Base-by-base conservation (phyloP, 2,113 vertebrate genomes). In the Thalassarche chlororhynchos region DNA sequence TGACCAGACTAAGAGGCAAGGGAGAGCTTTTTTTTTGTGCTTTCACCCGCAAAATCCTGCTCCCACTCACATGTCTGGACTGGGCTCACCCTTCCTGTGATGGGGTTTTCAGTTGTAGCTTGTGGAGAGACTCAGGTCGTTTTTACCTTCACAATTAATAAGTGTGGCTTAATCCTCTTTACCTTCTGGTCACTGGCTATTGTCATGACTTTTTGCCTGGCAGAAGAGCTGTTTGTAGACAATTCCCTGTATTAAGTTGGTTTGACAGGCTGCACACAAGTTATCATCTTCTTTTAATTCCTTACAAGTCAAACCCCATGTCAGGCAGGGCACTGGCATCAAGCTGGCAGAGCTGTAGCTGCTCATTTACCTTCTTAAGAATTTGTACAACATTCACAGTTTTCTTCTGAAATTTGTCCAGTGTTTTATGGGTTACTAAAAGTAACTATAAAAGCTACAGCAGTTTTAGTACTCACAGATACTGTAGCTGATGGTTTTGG, bases 391-490 rank as follows among this genome's bases (percentile, higher is more conserved):
- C 60, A 19, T 42, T n/a, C 60, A 46, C 46, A 15, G 34, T 38
- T 91, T 84, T 60, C 52, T 72, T 71, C 61, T 87, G 87, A 93
- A 89, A 60, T 85, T 55, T 75, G 21, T 54, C 51, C 47, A 9
- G 52, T 83, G 42, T 84, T 89, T 81, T 96, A 93, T 79, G 74
- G 65, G 93, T 94, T 93, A 76, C 89, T 93, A 64, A 91, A 92
- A 82, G 84, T 38, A 84, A 44, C 93, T 84, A 23, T 87, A 84
- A 95, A 92, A 96, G 46, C 83, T 87, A 19, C 32, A 71, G 77
- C 68, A 66, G 31, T 84, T 96, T 89, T 92, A 90, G 64, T 42
- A 32, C 87, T 90, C 49, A 4, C 46, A 74, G 58, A 84, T 80
- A 77, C 64, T 36, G 62, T 65, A 86, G 79, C 85, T 84, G 68